phyloP scores from a whole-genome alignment of 2,888 invertebrate genomes.

The Horisme vitalbata region DNA sequence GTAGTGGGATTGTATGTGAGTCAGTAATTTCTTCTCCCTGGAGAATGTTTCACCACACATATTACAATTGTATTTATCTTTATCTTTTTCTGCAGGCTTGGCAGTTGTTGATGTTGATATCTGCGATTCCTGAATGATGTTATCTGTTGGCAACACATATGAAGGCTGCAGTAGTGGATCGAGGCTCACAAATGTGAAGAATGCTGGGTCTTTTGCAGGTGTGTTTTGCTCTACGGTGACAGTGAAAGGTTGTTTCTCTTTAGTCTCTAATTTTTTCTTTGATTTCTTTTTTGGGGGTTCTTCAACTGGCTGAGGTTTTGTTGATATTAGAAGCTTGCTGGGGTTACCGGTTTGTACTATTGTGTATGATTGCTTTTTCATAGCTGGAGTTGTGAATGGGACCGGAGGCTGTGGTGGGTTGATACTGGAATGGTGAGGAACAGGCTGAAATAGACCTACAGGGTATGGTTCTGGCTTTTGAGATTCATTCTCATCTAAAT shows the following conservation, averaged over 20 bases:
- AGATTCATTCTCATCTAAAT: conserved; percentile 37
- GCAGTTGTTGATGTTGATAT: conserved; percentile 63
- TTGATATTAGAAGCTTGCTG: conserved; percentile 72
- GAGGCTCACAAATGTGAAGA: conserved; percentile 75
- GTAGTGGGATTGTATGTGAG: conserved; percentile 72
- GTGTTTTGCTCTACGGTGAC: conserved; percentile 54
- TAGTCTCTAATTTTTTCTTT: conserved; percentile 46
- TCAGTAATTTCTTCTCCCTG: conserved; percentile 68
- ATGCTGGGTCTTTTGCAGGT: conserved; percentile 54
- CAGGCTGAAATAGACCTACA: conserved; percentile 68
- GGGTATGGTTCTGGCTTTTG: conserved; percentile 58
- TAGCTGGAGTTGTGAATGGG: conserved; percentile 61
- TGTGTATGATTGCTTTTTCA: conserved; percentile 74
- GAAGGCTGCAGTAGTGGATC: conserved; percentile 71
- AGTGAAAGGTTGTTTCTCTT: conserved; percentile 48
- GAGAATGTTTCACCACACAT: conserved; percentile 68
- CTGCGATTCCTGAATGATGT: conserved; percentile 74
- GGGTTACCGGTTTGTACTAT: conserved; percentile 73
- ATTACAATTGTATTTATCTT: conserved; percentile 62
- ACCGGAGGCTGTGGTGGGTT: conserved; percentile 37
- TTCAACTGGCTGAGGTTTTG: conserved; percentile 53
- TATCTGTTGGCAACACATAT: conserved; percentile 70
- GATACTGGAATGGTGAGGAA: conserved; percentile 44
- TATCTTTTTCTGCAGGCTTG: conserved; percentile 42
- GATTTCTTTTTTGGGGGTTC: conserved; percentile 52